phyloP scores from a whole-genome alignment of 2,888 invertebrate species.

The Tinea semifulvella region DNA sequence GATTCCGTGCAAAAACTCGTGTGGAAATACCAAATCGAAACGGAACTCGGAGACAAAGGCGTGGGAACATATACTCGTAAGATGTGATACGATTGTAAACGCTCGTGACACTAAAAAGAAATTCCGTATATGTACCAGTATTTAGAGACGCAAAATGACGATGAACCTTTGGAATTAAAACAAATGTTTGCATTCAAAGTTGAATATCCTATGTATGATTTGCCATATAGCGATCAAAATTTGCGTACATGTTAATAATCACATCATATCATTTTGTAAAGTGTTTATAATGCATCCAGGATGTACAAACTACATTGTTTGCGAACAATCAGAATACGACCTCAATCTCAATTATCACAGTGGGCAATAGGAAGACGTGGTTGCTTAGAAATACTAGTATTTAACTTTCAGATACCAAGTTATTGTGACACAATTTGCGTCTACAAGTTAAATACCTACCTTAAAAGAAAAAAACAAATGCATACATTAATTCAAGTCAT shows the following conservation, averaged over 20 bases:
- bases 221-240: too few relatives aligned
- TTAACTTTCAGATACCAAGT: slow-evolving; percentile 2
- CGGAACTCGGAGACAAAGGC: slow-evolving; percentile 14
- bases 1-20: slow-evolving; percentile 6
- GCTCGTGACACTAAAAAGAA: slow-evolving; percentile 10
- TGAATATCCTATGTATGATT: too few relatives aligned
- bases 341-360: slow-evolving; percentile 41
- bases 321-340: slow-evolving; percentile 24
- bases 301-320: slow-evolving; percentile 12
- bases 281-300: slow-evolving; percentile 11
- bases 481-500: too few relatives aligned
- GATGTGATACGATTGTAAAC: slow-evolving; percentile 12
- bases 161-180: too few relatives aligned
- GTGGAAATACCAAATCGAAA: slow-evolving; percentile 12
- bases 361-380: slow-evolving; percentile 12
- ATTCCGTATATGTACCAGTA: slow-evolving; percentile 5
- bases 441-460: neutral
- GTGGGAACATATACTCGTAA: slow-evolving; percentile 11
- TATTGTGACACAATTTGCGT: neutral
- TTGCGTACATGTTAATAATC: too few relatives aligned
- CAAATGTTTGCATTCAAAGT: too few relatives aligned
- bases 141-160: too few relatives aligned
- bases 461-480: neutral
- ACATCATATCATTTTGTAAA: slow-evolving; percentile 6
- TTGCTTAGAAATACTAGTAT: slow-evolving; percentile 4